Evolutionary conservation across 1,140 invertebrate species (phyloP), one percentile per base, ranked within the genome.

Genomic region (Psilanteris sp.): DNA sequence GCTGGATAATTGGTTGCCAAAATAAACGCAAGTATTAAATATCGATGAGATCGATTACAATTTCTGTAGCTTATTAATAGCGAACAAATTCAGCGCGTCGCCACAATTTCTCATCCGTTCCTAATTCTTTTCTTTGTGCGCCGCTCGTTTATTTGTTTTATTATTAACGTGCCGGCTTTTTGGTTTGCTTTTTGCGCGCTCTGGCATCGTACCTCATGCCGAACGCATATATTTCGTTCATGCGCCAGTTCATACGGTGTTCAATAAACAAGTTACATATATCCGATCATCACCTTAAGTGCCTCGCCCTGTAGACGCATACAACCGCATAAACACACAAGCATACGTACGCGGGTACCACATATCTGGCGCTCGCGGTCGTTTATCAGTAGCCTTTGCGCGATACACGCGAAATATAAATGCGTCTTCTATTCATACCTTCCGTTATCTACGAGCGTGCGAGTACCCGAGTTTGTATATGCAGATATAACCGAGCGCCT

Each of bases 401-500:
- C 62, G 77, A 68, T 71, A 77, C 79, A 78, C 77, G 78, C 75
- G 43, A 83, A 80, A 82, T 84, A 81, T 78, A 80, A 84, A 80
- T 80, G 75, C 55, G 67, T 82, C 83, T 83, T 82, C 81, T 83
- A 83, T 81, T 83, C 81, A 85, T 85, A 81, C 77, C 78, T 81
- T 78, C 74, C 74, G 73, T 80, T 78, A 70, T 78, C 59, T 32
- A 44, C 37, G 34, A 71, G 43, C 46, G 31, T 67, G 62, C 57
- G 37, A 61, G 57, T 76, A 76, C 34, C 50, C 72, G 50, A 37
- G 37, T 62, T 48, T 39, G 50, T 77, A 67, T 71, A 71, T 71
- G 61, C 67, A 77, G 66, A 77, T 77, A 67, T 54, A 70, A 37
- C 73, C 59, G 26, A 66, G 44, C 31, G 36, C 41, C 73, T 77